phyloP scores from a whole-genome alignment of 2,888 invertebrate genomes.

The Leptinotarsa juncta region DNA sequence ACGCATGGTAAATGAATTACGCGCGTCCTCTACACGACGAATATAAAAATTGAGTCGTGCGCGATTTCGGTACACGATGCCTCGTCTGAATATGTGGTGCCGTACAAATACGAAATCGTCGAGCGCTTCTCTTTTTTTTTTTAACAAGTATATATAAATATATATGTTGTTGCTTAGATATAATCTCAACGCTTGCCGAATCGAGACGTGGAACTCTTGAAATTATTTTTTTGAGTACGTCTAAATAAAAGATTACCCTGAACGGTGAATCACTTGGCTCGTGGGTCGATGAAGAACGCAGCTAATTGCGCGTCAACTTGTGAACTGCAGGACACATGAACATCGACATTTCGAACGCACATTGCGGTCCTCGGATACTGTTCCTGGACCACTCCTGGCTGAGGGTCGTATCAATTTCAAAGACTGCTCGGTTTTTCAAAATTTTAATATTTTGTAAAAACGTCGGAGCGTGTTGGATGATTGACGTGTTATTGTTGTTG shows the following conservation, averaged over 20 bases:
- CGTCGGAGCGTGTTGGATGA: constrained; percentile 31
- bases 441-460: neutral
- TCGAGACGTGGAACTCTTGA: neutral
- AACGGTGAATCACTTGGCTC: constrained; percentile 69
- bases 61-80: neutral
- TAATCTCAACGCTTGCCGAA: neutral
- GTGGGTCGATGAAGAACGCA: constrained; percentile 73
- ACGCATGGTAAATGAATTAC: neutral
- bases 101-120: neutral
- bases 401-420: constrained; percentile 62
- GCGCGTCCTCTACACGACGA: neutral
- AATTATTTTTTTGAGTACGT: neutral
- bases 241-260: constrained; percentile 5
- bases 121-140: neutral
- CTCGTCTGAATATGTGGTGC: neutral
- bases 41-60: neutral
- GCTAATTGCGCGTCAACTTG: constrained; percentile 65
- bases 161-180: no score
- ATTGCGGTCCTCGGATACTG: constrained; percentile 69
- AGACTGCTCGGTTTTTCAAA: constrained; percentile 26
- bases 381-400: constrained; percentile 68
- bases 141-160: neutral
- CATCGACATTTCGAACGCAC: constrained; percentile 74
- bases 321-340: constrained; percentile 71
- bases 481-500: constrained; percentile 4